phyloP scores from a whole-genome alignment of 2,113 vertebrate genomes.

The Nothoprocta pentlandii region DNA sequence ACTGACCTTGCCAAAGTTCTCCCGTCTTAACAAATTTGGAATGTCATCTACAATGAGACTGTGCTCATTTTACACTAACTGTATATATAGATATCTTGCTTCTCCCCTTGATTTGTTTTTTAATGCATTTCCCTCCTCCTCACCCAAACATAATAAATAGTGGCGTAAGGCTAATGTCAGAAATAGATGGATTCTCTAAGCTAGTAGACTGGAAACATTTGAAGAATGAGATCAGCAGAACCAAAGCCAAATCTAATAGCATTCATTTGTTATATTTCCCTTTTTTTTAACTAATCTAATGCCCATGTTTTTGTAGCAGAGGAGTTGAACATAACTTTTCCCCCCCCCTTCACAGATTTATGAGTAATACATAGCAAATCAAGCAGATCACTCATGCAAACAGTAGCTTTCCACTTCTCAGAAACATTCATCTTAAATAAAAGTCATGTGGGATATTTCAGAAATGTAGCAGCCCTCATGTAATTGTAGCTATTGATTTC shows the following conservation, averaged over 20 bases:
- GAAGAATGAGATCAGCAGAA: neutral
- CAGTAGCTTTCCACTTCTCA: conserved; percentile 67
- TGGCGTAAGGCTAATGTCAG: conserved; percentile 58
- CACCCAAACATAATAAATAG: conserved; percentile 27
- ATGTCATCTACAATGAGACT: conserved; percentile 17
- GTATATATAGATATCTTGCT: neutral
- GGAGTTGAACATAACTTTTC: conserved; percentile 56
- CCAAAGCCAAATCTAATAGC: conserved; percentile 29
- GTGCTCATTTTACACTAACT: conserved; percentile 13
- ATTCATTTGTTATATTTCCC: conserved; percentile 35
- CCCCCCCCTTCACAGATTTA: conserved; percentile 55
- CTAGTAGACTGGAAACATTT: conserved; percentile 53
- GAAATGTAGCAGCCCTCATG: conserved; percentile 12
- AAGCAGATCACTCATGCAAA: conserved; percentile 74
- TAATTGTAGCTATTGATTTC: conserved; percentile 69
- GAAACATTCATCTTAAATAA: conserved; percentile 64
- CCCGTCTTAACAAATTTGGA: conserved; percentile 37
- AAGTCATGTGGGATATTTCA: conserved; percentile 39
- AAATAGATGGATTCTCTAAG: conserved; percentile 33
- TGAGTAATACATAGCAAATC: conserved; percentile 69
- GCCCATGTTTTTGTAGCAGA: conserved; percentile 50
- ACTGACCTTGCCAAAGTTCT: conserved; percentile 32
- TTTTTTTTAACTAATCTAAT: conserved; percentile 27
- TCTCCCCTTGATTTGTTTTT: neutral
- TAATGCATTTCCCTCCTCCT: neutral